A percentile compares a stretch with the other conserved stretches of the same genome.
Evolutionary conservation across 1,140 invertebrate species (phyloP).

Genomic region (Nomia melanderi): DNA sequence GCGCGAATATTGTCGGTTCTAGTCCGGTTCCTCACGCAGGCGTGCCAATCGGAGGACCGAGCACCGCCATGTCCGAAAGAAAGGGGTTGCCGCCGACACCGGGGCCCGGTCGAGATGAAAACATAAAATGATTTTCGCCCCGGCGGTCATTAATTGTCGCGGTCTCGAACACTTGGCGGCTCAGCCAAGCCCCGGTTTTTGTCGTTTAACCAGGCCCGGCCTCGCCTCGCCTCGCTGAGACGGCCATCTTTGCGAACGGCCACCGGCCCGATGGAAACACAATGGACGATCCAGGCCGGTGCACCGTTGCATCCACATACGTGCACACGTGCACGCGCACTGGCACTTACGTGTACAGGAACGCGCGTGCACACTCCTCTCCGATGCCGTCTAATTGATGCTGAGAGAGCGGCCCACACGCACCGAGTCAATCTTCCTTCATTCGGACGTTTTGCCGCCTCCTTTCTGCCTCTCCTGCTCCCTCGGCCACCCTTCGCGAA

Average conservation of each 20-base stretch:
- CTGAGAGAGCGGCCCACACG: conserved; percentile 68
- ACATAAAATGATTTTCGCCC: conserved; percentile 74
- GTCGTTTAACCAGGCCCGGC: conserved; percentile 51
- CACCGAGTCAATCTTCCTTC: conserved; percentile 69
- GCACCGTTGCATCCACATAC: conserved; percentile 28
- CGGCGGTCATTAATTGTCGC: conserved; percentile 70
- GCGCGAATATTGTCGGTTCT: no score
- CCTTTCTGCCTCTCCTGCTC: conserved; percentile 7
- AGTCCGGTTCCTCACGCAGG: no score
- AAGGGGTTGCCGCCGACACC: neutral
- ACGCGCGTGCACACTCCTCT: conserved; percentile 58
- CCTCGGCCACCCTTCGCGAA: neutral
- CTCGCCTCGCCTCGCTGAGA: neutral
- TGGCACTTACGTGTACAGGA: neutral
- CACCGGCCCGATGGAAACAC: conserved; percentile 47
- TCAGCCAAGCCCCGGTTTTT: conserved; percentile 55
- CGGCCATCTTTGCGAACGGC: conserved; percentile 60
- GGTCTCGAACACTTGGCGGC: conserved; percentile 60
- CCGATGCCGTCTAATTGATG: conserved; percentile 70
- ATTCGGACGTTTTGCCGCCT: conserved; percentile 60
- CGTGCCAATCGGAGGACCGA: neutral
- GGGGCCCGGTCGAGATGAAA: conserved; percentile 63
- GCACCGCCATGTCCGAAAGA: neutral
- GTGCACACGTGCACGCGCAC: neutral
- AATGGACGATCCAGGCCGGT: conserved; percentile 51